These are phyloP conservation scores for Parascotia fuliginaria DNA, from an alignment of 2,888 invertebrate species.

Conservation along the genomic window DNA sequence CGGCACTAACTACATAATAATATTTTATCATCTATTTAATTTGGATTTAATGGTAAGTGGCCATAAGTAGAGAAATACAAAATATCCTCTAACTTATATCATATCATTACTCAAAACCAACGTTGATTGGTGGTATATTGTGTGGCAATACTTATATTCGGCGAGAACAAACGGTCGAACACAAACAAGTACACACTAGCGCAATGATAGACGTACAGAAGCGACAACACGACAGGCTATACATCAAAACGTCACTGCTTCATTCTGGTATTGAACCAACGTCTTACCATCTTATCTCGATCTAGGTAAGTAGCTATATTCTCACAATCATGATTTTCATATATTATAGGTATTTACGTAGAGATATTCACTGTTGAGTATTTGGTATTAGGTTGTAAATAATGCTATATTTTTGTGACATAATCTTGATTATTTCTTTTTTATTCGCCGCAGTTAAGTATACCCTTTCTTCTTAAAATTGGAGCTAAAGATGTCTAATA, in stretches of 20 bases:
- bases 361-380: slow-evolving; percentile 28
- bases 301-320: slow-evolving; percentile 53
- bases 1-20: no score
- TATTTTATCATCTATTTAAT: no score
- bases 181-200: slow-evolving; percentile 25
- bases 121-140: slow-evolving; percentile 30
- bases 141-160: slow-evolving; percentile 25
- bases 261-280: slow-evolving; percentile 47
- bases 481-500: no score
- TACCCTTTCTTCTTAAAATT: no score
- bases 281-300: slow-evolving; percentile 61
- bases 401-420: no score
- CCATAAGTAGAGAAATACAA: no score
- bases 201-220: slow-evolving; percentile 66
- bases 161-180: slow-evolving; percentile 28
- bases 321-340: slow-evolving; percentile 42
- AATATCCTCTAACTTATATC: no score
- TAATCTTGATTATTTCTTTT: no score
- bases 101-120: slow-evolving; percentile 51
- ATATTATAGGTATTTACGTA: slow-evolving; percentile 20
- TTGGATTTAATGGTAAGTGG: slow-evolving; percentile 43
- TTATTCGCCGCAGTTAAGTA: no score
- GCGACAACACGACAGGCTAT: slow-evolving; percentile 65
- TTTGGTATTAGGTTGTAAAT: slow-evolving; percentile 1
- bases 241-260: slow-evolving; percentile 66